Conservation (phyloP, 2,888 invertebrate species). For the Beris morrisii region DNA sequence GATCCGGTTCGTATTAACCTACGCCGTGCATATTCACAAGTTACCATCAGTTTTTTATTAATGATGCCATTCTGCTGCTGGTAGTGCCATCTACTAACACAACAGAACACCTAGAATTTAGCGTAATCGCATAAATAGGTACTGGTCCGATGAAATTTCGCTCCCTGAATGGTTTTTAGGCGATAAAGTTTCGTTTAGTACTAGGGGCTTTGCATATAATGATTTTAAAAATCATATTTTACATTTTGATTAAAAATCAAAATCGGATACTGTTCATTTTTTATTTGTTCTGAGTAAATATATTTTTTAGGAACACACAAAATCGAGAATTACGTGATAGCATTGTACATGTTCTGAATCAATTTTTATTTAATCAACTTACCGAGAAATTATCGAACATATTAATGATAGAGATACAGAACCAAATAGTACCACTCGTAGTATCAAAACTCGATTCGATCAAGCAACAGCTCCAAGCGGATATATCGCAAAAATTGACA, state of each 20-base stretch:
- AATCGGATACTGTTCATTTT: background rate
- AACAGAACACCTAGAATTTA: too few species aligned
- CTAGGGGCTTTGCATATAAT: too few species aligned
- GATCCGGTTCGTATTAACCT: too few species aligned
- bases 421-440: constrained; percentile 61
- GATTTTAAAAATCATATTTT: background rate
- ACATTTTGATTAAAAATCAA: constrained; percentile 7
- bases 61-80: too few species aligned
- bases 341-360: constrained; percentile 60
- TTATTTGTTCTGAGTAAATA: constrained; percentile 2
- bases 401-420: constrained; percentile 62
- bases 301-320: constrained; percentile 54
- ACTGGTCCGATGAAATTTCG: too few species aligned
- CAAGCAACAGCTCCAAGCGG: constrained; percentile 71
- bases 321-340: constrained; percentile 60
- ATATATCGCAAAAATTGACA: constrained; percentile 71
- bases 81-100: too few species aligned
- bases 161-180: too few species aligned
- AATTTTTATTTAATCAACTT: constrained; percentile 59
- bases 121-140: too few species aligned
- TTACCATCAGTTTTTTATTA: too few species aligned
- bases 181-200: too few species aligned
- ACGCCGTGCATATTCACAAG: too few species aligned
- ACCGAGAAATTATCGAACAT: constrained; percentile 61
- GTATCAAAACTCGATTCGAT: constrained; percentile 72